Evolutionary conservation across 2,888 invertebrate species (phyloP).

Genomic region (Clusia tigrina): DNA sequence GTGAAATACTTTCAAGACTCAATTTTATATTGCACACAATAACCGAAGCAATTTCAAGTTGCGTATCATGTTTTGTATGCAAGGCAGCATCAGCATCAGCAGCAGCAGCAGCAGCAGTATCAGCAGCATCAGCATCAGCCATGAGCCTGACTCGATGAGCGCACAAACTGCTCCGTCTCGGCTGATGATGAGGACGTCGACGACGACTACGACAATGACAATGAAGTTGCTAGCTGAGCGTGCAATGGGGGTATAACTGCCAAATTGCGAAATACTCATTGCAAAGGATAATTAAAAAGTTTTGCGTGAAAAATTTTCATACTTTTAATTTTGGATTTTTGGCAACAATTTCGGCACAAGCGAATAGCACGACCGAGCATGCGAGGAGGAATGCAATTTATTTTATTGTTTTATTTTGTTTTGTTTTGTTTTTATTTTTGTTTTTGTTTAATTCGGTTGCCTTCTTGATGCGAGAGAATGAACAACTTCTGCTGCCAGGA

Average conservation of each 20-base stretch:
- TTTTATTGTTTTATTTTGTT: not conserved
- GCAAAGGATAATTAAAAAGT: constrained; percentile 8
- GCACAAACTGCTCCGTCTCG: too few species aligned
- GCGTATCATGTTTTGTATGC: constrained; percentile 13
- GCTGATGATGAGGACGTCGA: not conserved
- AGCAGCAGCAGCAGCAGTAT: too few species aligned
- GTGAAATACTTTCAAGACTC: constrained; percentile 4
- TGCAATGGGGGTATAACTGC: too few species aligned
- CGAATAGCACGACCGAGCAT: not conserved
- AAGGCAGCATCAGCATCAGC: too few species aligned
- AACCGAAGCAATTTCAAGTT: constrained; percentile 18
- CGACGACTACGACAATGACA: not conserved
- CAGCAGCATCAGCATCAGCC: too few species aligned
- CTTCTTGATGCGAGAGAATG: too few species aligned
- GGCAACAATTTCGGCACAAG: not conserved
- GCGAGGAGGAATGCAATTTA: not conserved
- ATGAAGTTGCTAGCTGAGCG: not conserved
- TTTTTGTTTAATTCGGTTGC: too few species aligned
- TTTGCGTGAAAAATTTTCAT: not conserved
- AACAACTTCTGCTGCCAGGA: too few species aligned
- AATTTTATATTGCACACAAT: constrained; percentile 8
- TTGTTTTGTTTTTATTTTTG: too few species aligned
- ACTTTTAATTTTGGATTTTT: not conserved
- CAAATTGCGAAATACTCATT: not conserved
- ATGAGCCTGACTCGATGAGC: too few species aligned